A percentile compares a stretch with the other conserved stretches of the same genome.
phyloP scores from a whole-genome alignment of 2,888 invertebrate species.

The Bugulina stolonifera region DNA sequence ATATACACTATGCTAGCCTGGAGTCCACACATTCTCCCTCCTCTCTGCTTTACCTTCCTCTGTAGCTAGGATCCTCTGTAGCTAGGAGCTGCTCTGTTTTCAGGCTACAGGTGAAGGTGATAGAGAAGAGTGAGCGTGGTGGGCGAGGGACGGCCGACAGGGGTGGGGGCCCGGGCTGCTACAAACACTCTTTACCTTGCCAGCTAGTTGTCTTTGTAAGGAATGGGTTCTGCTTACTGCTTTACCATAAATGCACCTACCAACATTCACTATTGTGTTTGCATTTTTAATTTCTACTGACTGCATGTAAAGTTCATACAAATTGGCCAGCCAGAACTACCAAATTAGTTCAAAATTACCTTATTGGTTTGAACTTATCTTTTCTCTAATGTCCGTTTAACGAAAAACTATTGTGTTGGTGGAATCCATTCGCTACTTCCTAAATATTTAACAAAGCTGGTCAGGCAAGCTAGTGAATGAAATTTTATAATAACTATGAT shows the following conservation, averaged over 20 bases:
- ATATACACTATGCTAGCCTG: neutral
- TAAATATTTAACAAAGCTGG: too few relatives aligned
- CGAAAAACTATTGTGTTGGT: neutral
- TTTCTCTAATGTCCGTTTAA: too few relatives aligned
- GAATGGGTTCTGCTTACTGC: slow-evolving; percentile 14
- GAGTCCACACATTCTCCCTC: too few relatives aligned
- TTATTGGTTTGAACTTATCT: too few relatives aligned
- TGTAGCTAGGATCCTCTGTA: neutral
- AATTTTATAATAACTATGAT: too few relatives aligned
- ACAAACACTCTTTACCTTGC: neutral
- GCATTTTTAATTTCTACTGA: neutral
- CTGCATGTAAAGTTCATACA: neutral
- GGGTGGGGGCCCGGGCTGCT: too few relatives aligned
- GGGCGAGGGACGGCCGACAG: neutral
- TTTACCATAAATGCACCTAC: neutral
- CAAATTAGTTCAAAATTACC: too few relatives aligned
- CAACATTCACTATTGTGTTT: slow-evolving; percentile 17
- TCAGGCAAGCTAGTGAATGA: too few relatives aligned
- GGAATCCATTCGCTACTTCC: slow-evolving; percentile 21
- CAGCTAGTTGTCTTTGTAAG: slow-evolving; percentile 24
- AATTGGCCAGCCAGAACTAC: too few relatives aligned
- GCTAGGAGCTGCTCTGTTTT: neutral
- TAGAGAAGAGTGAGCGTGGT: neutral
- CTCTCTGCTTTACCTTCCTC: neutral
- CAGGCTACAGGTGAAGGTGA: neutral